A percentile compares a stretch with the other conserved stretches of the same genome.
Conservation (phyloP, 2,113 vertebrate genomes). For the Taurulus bubalis region DNA sequence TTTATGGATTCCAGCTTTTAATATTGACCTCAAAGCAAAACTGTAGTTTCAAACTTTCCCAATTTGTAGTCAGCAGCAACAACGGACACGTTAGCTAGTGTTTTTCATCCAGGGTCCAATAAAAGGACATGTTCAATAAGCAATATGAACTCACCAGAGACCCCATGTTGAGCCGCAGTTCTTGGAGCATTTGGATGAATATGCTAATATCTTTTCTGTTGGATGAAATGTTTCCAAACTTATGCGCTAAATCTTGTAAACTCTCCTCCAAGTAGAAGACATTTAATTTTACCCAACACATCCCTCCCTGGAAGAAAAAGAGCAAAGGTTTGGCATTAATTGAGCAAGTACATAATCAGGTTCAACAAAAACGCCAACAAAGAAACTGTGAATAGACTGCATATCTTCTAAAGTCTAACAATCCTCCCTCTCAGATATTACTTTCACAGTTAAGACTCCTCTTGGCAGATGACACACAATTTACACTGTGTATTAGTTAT, state of each 20-base stretch:
- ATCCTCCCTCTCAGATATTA: background rate
- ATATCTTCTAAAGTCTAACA: background rate
- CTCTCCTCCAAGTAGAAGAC: conserved; percentile 83
- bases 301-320: conserved; percentile 72
- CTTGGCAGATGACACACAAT: background rate
- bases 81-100: background rate
- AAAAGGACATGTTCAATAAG: background rate
- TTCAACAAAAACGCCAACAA: background rate
- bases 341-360: background rate
- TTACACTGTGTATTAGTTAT: background rate
- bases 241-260: conserved; percentile 79
- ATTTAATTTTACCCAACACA: conserved; percentile 86
- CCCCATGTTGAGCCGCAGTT: conserved; percentile 76
- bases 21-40: background rate
- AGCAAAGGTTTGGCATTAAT: background rate
- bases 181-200: conserved; percentile 81
- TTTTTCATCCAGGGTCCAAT: too few species aligned
- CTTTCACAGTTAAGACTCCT: background rate
- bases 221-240: conserved; percentile 86
- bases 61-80: background rate
- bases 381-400: background rate
- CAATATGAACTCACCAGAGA: conserved; percentile 71
- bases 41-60: background rate
- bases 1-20: background rate
- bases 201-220: conserved; percentile 84